Percentiles rank a stretch among this genome's conserved stretches.
phyloP scores from a whole-genome alignment of 2,888 invertebrate genomes.

The Steinernema carpocapsae region DNA sequence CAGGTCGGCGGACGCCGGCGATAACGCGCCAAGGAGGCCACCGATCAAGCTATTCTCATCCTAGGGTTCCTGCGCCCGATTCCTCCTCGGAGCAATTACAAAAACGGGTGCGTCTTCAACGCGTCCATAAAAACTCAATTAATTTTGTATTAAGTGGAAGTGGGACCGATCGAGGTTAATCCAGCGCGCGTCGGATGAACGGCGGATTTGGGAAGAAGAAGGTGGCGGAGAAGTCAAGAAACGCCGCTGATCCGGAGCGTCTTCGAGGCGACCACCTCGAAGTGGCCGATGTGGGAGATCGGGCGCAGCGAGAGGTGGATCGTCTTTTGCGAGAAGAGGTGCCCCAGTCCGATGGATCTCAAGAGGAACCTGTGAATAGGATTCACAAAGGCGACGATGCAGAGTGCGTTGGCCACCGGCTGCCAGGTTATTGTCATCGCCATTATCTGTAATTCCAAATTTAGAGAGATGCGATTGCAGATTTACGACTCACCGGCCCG shows the following conservation, averaged over 20 bases:
- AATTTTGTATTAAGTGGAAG: constrained; percentile 12
- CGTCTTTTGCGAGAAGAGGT: neutral
- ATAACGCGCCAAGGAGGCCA: neutral
- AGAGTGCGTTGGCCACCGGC: constrained; percentile 16
- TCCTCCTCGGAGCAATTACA: constrained; percentile 16
- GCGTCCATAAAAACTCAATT: constrained; percentile 29
- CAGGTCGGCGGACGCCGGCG: neutral
- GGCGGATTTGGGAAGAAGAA: neutral
- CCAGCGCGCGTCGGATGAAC: constrained; percentile 14
- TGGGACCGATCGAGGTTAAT: constrained; percentile 24
- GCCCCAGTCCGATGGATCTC: neutral
- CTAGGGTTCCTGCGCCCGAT: neutral
- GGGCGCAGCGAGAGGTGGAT: neutral
- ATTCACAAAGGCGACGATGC: neutral
- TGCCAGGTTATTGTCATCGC: constrained; percentile 23
- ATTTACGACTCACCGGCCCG: neutral
- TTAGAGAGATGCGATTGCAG: too few species aligned
- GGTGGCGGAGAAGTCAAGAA: neutral
- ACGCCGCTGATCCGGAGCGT: neutral
- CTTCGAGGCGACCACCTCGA: neutral
- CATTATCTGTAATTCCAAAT: neutral
- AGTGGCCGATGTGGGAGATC: neutral
- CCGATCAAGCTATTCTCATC: neutral
- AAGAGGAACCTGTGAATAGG: neutral
- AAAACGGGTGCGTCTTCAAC: constrained; percentile 17